phyloP scores from a whole-genome alignment of 1,140 invertebrate species.

The Sycophila sp. region DNA sequence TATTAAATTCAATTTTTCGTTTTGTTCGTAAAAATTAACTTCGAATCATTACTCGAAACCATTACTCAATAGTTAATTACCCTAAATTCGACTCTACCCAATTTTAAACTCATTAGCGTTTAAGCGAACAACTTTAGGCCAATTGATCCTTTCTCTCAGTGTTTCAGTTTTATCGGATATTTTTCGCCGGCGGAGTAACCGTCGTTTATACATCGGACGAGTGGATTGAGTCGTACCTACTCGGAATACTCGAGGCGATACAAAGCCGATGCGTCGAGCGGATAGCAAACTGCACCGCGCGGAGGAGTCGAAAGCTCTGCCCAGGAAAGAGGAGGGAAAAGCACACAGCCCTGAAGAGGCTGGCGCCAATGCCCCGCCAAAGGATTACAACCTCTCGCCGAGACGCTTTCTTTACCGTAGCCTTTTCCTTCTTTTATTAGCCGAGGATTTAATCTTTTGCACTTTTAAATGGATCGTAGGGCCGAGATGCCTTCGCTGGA shows the following conservation, averaged over 20 bases:
- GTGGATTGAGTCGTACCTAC: not conserved
- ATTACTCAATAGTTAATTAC: too few relatives aligned
- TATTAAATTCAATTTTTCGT: too few relatives aligned
- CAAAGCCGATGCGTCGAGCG: not conserved
- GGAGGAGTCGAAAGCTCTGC: too few relatives aligned
- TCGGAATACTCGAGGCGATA: not conserved
- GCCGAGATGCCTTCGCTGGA: not conserved
- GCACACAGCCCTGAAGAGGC: not conserved
- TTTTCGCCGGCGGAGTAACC: not conserved
- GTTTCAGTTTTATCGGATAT: not conserved
- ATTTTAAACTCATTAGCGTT: too few relatives aligned
- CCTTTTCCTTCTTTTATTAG: too few relatives aligned
- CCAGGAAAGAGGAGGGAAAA: not conserved
- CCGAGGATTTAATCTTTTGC: not conserved
- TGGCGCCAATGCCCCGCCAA: not conserved
- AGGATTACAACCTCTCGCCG: conserved; percentile 15
- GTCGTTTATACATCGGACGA: too few relatives aligned
- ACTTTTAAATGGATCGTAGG: conserved; percentile 3
- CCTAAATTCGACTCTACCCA: too few relatives aligned
- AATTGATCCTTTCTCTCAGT: too few relatives aligned
- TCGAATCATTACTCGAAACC: too few relatives aligned
- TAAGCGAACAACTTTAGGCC: too few relatives aligned
- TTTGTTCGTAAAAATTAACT: too few relatives aligned
- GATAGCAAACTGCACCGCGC: not conserved
- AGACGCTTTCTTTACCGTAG: too few relatives aligned